Conservation (phyloP, 1,140 invertebrate genomes). For the Drosophila trapezifrons region DNA sequence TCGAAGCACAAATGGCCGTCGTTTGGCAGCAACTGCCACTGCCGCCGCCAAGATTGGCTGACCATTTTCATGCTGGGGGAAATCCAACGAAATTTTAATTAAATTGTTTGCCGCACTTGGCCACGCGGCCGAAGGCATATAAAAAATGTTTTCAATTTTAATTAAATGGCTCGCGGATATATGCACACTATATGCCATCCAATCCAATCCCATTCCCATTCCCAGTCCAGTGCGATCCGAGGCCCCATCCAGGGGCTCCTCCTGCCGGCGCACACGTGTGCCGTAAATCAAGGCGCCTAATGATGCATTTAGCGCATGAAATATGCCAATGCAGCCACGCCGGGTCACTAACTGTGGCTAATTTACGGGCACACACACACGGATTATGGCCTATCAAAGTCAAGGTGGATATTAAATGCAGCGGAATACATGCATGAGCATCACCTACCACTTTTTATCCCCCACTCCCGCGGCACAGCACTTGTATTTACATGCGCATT, state of each 20-base stretch:
- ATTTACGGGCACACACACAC: slow-evolving; percentile 66
- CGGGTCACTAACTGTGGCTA: slow-evolving; percentile 79
- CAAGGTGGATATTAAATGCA: slow-evolving; percentile 79
- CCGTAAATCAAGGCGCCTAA: slow-evolving; percentile 75
- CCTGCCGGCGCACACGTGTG: slow-evolving; percentile 50
- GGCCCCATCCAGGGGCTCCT: slow-evolving; percentile 5
- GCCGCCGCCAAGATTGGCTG: slow-evolving; percentile 56
- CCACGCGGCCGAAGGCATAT: slow-evolving; percentile 26
- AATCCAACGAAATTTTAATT: slow-evolving; percentile 70
- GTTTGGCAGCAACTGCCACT: slow-evolving; percentile 46
- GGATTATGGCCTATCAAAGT: slow-evolving; percentile 76
- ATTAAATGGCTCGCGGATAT: slow-evolving; percentile 45
- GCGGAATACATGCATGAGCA: slow-evolving; percentile 57
- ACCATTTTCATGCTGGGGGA: slow-evolving; percentile 65
- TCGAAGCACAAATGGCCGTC: slow-evolving; percentile 52
- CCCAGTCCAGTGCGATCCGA: not conserved
- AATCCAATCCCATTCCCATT: not conserved
- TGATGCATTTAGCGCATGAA: slow-evolving; percentile 82
- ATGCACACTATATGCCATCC: slow-evolving; percentile 7
- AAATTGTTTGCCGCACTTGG: slow-evolving; percentile 64
- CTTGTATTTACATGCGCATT: slow-evolving; percentile 60
- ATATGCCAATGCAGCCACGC: slow-evolving; percentile 76
- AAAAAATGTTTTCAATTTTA: slow-evolving; percentile 54
- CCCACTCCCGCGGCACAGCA: not conserved
- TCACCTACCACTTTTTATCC: slow-evolving; percentile 19